Evolutionary conservation across 2,113 vertebrate genomes (phyloP).

Genomic region (Setophaga petechia): DNA sequence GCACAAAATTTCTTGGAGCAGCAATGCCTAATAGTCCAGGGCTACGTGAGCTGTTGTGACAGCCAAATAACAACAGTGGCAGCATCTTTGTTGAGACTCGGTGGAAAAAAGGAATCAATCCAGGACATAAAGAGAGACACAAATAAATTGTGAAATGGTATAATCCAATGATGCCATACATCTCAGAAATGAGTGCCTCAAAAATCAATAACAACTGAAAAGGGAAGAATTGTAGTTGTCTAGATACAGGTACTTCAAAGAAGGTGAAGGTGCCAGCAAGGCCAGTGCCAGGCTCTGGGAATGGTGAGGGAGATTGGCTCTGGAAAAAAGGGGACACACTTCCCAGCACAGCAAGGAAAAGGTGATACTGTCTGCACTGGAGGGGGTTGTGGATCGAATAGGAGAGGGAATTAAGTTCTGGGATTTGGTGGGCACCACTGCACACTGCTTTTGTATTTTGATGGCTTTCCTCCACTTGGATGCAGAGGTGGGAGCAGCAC

Average conservation of each 20-base stretch:
- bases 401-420: not conserved
- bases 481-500: not conserved
- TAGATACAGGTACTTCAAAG: not conserved
- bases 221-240: constrained; percentile 67
- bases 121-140: constrained; percentile 58
- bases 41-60: constrained; percentile 18
- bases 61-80: constrained; percentile 30
- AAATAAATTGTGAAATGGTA: constrained; percentile 72
- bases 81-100: not conserved
- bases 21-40: constrained; percentile 28
- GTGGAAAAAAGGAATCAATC: constrained; percentile 65
- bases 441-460: not conserved
- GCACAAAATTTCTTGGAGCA: constrained; percentile 37
- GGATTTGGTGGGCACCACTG: not conserved
- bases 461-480: not conserved
- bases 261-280: not conserved
- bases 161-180: constrained; percentile 67
- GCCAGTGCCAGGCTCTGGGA: not conserved
- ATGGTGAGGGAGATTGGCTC: not conserved
- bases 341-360: not conserved
- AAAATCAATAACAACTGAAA: constrained; percentile 77
- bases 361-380: accelerated
- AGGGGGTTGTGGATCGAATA: accelerated
- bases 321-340: not conserved
- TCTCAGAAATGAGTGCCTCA: constrained; percentile 71